Base-by-base conservation (phyloP, 1,140 invertebrate genomes). In the Palaemon carinicauda region DNA sequence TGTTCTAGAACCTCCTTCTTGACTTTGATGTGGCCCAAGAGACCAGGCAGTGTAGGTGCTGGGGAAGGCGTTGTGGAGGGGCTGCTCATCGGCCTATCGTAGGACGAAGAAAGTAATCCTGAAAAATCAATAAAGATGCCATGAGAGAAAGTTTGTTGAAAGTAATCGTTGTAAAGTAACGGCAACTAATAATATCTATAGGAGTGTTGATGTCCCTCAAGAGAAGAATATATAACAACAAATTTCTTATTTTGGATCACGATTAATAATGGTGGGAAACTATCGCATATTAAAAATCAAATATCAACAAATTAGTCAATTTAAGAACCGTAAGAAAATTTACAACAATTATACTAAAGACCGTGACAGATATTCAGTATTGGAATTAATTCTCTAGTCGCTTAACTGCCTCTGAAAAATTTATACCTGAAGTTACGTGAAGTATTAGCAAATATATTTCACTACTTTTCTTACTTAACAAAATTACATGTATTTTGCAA, bases 1-100 rank as follows among this genome's bases (percentile, higher is more conserved):
- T 54, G 77, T 41, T 87, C 91, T 56, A 92, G 91, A 54, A 90
- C 91, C 80, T 93, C 92, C 82, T 92, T 92, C 88, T 93, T 93
- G 74, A 92, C 92, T 78, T 85, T 89, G 41, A 80, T 82, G 80
- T 82, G 79, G 52, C 87, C 88, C 29, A 86, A 60, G n/a, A 89
- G 80, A 50, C 65, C 69, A 21, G 84, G 82, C 19, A 80, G 78
- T 60, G 86, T 77, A 19, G 77, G 79, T n/a, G 74, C 74, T 29
- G 79, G 41, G 12, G 87, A 82, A 10, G 82, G 81, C 15, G 82
- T 80, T 21, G 78, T 75, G 33, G 92, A 92, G 84, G 91, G 90
- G 88, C 92, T 91, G 80, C 79, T 80, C 87, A 27, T 82, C 17
- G 74, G 73, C 85, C 56, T 87, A 56, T 83, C 85, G 73, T 52